Evolutionary conservation across 1,140 invertebrate genomes (phyloP).

Genomic region (Temnothorax curvispinosus): DNA sequence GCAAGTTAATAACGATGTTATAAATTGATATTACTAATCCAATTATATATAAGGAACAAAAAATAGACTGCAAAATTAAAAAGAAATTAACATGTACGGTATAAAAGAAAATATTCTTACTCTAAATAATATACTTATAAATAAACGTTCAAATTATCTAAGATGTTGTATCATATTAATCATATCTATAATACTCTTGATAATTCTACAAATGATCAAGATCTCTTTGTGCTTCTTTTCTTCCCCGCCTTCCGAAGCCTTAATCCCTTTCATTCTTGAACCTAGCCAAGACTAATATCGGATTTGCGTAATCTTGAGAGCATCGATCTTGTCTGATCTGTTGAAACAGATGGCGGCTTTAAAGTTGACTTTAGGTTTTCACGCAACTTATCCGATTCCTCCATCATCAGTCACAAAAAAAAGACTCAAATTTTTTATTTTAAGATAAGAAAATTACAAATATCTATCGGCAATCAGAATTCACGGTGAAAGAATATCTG

Average conservation of each 20-base stretch:
- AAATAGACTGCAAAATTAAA: neutral
- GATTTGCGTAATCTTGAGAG: constrained; percentile 48
- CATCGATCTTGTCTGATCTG: constrained; percentile 37
- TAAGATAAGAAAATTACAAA: constrained; percentile 16
- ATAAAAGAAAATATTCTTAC: neutral
- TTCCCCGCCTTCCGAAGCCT: neutral
- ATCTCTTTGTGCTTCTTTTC: neutral
- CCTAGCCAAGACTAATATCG: constrained; percentile 42
- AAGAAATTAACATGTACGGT: neutral
- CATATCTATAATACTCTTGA: neutral
- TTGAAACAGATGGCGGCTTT: constrained; percentile 46
- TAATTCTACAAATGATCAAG: constrained; percentile 15
- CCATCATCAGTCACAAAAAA: constrained; percentile 8
- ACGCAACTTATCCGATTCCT: neutral
- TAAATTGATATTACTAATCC: neutral
- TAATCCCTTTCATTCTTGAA: constrained; percentile 13
- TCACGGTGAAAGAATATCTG: neutral
- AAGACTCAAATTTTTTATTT: neutral
- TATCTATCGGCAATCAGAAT: neutral
- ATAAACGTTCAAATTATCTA: neutral
- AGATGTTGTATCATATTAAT: neutral
- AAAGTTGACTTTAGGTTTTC: constrained; percentile 53
- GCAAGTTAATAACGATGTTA: neutral
- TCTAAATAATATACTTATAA: neutral
- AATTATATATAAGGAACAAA: neutral